phyloP scores from a whole-genome alignment of 2,888 invertebrate species.

The Unio pictorum region DNA sequence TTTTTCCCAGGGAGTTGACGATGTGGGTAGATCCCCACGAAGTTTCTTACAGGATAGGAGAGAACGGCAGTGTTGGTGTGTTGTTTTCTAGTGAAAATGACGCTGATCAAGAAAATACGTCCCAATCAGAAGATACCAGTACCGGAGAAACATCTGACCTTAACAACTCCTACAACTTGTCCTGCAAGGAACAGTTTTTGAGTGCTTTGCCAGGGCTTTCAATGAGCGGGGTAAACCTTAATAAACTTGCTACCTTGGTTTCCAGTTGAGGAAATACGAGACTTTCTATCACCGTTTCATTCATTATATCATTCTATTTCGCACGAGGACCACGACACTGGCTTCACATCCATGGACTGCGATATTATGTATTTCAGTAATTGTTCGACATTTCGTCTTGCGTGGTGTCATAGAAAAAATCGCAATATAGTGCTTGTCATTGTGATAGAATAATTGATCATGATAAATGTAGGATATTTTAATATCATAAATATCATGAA shows the following conservation, averaged over 20 bases:
- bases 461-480: no score
- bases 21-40: constrained; percentile 85
- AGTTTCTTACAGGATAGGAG: constrained; percentile 80
- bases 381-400: constrained; percentile 4
- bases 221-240: constrained; percentile 15
- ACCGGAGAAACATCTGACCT: constrained; percentile 15
- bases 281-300: constrained; percentile 9
- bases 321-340: constrained; percentile 31
- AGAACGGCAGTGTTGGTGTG: constrained; percentile 78
- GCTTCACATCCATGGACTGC: constrained; percentile 44
- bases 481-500: no score
- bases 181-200: constrained; percentile 51
- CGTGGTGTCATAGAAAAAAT: constrained; percentile 7
- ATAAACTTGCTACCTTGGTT: constrained; percentile 39
- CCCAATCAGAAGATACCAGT: constrained; percentile 12
- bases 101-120: constrained; percentile 13
- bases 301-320: constrained; percentile 10
- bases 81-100: constrained; percentile 70
- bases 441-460: constrained; percentile 3
- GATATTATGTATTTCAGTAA: constrained; percentile 23
- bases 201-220: constrained; percentile 31
- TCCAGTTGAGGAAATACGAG: constrained; percentile 25
- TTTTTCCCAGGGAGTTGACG: constrained; percentile 81
- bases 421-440: constrained; percentile 1
- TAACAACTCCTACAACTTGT: constrained; percentile 20